Evolutionary conservation across 2,888 invertebrate species (phyloP), one percentile per base, ranked within the genome.

Genomic region (Podotricha telesiphe): DNA sequence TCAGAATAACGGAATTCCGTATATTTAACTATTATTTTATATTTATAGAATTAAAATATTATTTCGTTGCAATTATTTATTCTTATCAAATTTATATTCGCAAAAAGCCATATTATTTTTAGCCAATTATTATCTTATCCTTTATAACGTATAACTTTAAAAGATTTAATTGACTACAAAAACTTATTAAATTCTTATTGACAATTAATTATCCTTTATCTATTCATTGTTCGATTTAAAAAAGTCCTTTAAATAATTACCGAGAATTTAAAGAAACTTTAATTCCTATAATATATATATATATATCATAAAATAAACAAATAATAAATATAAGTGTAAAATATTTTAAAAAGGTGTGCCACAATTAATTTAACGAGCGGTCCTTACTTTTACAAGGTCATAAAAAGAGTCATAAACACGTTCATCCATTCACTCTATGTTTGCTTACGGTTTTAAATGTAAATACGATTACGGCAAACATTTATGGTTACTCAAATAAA

Each of bases 401-500:
- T 93, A 91, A 92, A 91, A 86, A 84, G 84, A 86, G 80, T 85
- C 88, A 86, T 92, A 91, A 93, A 91, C 86, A 86, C 84, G 77
- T 81, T 82, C 86, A 86, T 86, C 86, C 91, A 91, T 92, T 91
- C 89, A 82, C 84, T 85, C 83, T 84, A 84, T 89, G 86, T 90
- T 91, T 89, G 87, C 88, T 88, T 87, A 86, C 84, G 85, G 82
- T 88, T 91, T 88, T 88, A 89, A 90, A 91, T 92, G 91, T 88
- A 89, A 91, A 91, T 90, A 89, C 84, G 85, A 82, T 84, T 85
- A 86, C 82, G 82, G 80, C 75, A 79, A 77, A n/a, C 47, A 48
- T 66, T 82, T 82, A 81, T 83, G 82, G 81, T 82, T 80, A 82
- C 78, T 78, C 78, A 78, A 65, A 72, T 55, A 66, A 51, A 79